Conservation (phyloP, 2,797 vertebrate species). For the Tamandua tetradactyla region DNA sequence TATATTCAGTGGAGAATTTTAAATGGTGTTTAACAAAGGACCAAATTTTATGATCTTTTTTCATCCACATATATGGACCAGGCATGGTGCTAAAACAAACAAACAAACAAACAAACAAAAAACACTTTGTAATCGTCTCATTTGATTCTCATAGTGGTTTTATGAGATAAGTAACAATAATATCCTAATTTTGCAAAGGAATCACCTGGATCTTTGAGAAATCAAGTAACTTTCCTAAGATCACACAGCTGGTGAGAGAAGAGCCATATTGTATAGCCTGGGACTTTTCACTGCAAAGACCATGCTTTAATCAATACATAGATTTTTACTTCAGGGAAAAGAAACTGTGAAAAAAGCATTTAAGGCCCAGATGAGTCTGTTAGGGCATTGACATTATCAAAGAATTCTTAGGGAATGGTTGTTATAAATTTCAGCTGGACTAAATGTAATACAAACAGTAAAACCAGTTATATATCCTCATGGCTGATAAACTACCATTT, state of each 20-base stretch:
- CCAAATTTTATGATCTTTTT: background rate
- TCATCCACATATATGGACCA: background rate
- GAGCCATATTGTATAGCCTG: background rate
- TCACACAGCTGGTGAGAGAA: background rate
- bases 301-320: background rate
- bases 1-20: background rate
- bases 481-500: background rate
- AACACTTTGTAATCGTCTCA: background rate
- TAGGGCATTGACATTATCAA: background rate
- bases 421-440: background rate
- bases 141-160: background rate
- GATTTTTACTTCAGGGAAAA: background rate
- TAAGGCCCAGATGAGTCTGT: background rate
- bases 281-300: background rate
- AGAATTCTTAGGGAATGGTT: background rate
- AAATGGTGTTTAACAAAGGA: background rate
- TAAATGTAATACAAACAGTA: background rate
- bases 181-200: background rate
- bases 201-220: background rate
- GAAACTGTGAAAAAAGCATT: background rate
- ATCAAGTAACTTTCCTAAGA: background rate
- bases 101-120: no score
- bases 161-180: background rate
- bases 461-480: background rate
- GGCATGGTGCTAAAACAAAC: background rate